phyloP scores from a whole-genome alignment of 2,888 invertebrate genomes.

The Ecdyonurus torrentis region DNA sequence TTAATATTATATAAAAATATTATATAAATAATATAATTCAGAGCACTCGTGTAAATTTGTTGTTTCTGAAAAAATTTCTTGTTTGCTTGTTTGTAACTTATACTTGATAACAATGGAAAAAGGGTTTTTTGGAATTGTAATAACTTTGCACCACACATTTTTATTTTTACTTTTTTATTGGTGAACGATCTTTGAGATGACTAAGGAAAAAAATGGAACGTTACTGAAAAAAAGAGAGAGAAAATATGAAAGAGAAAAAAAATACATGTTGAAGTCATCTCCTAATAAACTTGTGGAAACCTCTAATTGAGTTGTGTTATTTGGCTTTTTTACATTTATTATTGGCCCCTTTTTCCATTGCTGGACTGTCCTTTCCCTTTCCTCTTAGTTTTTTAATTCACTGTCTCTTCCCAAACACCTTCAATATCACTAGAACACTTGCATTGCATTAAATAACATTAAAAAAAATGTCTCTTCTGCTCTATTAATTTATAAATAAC shows the following conservation, averaged over 20 bases:
- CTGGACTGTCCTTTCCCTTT: neutral
- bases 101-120: constrained; percentile 2
- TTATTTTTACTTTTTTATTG: constrained; percentile 4
- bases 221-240: too few relatives aligned
- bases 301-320: neutral
- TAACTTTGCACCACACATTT: constrained; percentile 2
- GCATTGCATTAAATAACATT: too few relatives aligned
- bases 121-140: constrained; percentile 2
- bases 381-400: too few relatives aligned
- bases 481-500: too few relatives aligned
- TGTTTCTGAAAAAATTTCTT: constrained; percentile 2
- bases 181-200: constrained; percentile 1
- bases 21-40: neutral
- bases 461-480: too few relatives aligned
- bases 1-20: neutral
- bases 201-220: neutral
- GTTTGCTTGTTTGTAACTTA: constrained; percentile 1
- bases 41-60: neutral
- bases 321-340: neutral
- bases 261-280: neutral
- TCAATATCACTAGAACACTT: too few relatives aligned
- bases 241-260: neutral
- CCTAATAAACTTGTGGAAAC: constrained; percentile 1
- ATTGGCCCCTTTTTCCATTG: constrained; percentile 1
- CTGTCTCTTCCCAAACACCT: too few relatives aligned